These are phyloP conservation scores for Bubo scandiacus DNA, from an alignment of 2,113 vertebrate genomes.

Conservation along the genomic window DNA sequence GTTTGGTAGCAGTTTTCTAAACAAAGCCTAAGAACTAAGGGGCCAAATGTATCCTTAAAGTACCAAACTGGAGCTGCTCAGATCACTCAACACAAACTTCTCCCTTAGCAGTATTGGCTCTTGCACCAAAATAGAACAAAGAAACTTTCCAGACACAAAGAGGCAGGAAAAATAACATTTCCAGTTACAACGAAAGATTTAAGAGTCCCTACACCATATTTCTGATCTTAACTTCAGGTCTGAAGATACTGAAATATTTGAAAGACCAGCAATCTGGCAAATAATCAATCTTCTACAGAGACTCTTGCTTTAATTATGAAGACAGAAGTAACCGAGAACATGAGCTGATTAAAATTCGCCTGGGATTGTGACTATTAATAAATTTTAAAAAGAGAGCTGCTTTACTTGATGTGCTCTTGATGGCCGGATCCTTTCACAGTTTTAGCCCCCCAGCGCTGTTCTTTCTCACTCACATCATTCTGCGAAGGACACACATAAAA, in stretches of 20 bases:
- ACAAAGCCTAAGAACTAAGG: background rate
- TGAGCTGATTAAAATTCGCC: background rate
- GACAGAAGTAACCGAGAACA: background rate
- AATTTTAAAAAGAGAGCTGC: background rate
- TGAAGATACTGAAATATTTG: background rate
- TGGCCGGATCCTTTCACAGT: conserved; percentile 93
- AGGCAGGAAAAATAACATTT: background rate
- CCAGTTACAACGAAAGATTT: background rate
- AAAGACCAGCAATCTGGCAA: background rate
- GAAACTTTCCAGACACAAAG: background rate
- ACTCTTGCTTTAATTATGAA: conserved; percentile 29
- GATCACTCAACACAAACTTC: background rate
- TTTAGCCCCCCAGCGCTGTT: conserved; percentile 97
- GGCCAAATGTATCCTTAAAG: background rate
- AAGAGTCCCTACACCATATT: background rate
- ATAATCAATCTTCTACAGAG: background rate
- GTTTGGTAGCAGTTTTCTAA: background rate
- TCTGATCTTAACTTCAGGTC: background rate
- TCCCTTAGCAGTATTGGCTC: background rate
- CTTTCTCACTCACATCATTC: conserved; percentile 96
- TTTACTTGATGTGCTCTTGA: conserved; percentile 96
- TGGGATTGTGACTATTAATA: background rate
- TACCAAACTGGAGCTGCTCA: background rate
- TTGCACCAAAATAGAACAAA: background rate
- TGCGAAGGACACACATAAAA: conserved; percentile 44